These are phyloP conservation scores for Steinernema khuongi DNA, from an alignment of 1,140 invertebrate genomes.

Conservation along the genomic window DNA sequence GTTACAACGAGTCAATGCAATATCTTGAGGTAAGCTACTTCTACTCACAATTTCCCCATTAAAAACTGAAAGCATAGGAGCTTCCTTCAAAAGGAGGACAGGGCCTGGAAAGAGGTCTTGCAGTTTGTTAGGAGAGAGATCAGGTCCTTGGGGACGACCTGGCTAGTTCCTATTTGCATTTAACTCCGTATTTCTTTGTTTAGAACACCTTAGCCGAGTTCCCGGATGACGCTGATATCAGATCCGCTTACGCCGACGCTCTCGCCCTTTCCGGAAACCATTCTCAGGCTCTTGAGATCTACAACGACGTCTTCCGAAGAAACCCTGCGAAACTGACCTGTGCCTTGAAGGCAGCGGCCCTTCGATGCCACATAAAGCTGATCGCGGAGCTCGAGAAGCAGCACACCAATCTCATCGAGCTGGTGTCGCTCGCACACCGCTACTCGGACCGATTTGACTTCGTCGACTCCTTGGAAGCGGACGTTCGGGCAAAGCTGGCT, in stretches of 20 bases:
- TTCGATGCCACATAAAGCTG: background rate
- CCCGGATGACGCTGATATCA: background rate
- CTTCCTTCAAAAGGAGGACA: no score
- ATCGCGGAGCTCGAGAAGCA: background rate
- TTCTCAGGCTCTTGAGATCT: background rate
- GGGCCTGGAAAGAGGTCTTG: no score
- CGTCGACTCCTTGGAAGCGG: background rate
- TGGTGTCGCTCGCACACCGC: background rate
- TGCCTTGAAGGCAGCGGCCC: background rate
- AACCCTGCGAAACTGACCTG: background rate
- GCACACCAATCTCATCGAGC: background rate
- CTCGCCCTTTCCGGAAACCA: background rate
- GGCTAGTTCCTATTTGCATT: no score
- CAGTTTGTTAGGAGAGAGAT: no score
- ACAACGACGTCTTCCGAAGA: background rate
- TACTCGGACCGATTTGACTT: background rate
- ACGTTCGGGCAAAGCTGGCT: background rate
- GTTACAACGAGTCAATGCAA: background rate
- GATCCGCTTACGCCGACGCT: background rate
- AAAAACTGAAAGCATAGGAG: no score
- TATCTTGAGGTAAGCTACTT: background rate
- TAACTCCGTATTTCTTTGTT: no score
- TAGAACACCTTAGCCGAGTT: background rate
- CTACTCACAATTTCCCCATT: background rate
- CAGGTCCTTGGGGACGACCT: no score